Evolutionary conservation across 2,797 vertebrate genomes (phyloP).

Genomic region (Danionella dracula): DNA sequence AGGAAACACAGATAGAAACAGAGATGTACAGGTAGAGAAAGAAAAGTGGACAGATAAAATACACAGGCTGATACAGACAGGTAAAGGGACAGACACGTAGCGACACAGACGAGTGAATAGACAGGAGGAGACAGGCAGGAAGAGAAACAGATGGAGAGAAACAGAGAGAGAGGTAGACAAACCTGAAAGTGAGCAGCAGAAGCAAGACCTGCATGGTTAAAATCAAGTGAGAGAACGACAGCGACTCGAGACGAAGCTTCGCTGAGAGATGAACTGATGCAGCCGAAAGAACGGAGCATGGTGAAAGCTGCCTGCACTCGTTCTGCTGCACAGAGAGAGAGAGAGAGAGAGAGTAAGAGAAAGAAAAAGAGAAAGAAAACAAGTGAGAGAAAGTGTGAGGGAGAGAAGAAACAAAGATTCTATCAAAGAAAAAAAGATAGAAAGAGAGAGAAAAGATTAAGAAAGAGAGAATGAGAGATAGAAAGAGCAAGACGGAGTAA

Average conservation of each 20-base stretch:
- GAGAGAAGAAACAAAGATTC: too few species aligned
- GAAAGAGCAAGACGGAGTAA: too few species aligned
- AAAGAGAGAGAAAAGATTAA: background rate
- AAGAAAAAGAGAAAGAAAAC: too few species aligned
- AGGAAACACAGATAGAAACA: background rate
- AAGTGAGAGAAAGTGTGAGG: background rate
- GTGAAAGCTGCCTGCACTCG: constrained; percentile 86
- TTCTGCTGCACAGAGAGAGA: constrained; percentile 67
- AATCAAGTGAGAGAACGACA: constrained; percentile 85
- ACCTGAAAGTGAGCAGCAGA: constrained; percentile 88
- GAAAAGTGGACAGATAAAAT: background rate
- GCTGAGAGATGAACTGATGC: constrained; percentile 69
- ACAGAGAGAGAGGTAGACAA: background rate
- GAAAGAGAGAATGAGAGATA: too few species aligned
- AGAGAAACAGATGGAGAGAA: background rate
- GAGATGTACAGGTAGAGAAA: background rate
- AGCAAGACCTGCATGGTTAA: constrained; percentile 77
- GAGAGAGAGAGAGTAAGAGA: too few species aligned
- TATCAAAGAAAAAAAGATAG: too few species aligned
- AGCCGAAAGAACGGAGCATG: constrained; percentile 81
- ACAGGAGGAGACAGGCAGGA: background rate
- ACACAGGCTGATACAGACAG: accelerated
- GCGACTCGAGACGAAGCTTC: constrained; percentile 78
- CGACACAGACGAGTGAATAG: background rate
- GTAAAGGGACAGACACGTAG: background rate